Base-by-base conservation (phyloP, 2,113 vertebrate species). In the Channa argus region DNA sequence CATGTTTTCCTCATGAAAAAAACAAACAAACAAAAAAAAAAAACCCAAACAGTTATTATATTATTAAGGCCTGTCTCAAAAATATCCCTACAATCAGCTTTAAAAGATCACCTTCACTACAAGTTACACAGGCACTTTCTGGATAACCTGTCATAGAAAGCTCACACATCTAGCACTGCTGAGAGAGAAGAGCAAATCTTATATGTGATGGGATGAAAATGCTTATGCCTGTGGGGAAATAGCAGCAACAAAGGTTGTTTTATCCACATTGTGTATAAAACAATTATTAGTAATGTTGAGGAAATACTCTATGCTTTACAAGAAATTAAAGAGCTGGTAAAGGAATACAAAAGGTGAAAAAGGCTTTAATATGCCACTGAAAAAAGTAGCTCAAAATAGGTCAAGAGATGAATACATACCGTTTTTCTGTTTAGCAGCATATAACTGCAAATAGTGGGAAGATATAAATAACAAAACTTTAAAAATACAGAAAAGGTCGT, bases 381-480 rank as follows among this genome's bases (percentile, higher is more conserved):
- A 1, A 24, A 24, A 24, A 24, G 24, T 24, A 24, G 24, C 24
- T 24, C 24, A 24, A 24, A 24, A 24, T 24, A 1, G 1, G 24
- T 24, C 24, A 24, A 24, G 24, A 24, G 24, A 24, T 24, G 24
- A 24, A 24, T 24, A 24, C 24, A 24, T 24, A 24, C 24, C 24
- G 39, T 53, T 66, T 69, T 37, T 10, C 24, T 5, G 13, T 47
- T n/a, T 44, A 70, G 52, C 45, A 78, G 56, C 41, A 24, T 41
- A 43, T 5, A 11, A 41, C 50, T 50, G 14, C 5, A 72, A 56
- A 72, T 24, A 24, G 49, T 71, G 39, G 8, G n/a, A 52, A 52
- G 10, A 3, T 15, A 3, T 24, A 2, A 44, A 66, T 12, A 14
- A 38, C 71, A 34, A 39, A 71, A 55, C 24, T 24, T 24, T 24